Evolutionary conservation across 2,888 invertebrate genomes (phyloP).

Genomic region (Lasioglossum pauxillum): DNA sequence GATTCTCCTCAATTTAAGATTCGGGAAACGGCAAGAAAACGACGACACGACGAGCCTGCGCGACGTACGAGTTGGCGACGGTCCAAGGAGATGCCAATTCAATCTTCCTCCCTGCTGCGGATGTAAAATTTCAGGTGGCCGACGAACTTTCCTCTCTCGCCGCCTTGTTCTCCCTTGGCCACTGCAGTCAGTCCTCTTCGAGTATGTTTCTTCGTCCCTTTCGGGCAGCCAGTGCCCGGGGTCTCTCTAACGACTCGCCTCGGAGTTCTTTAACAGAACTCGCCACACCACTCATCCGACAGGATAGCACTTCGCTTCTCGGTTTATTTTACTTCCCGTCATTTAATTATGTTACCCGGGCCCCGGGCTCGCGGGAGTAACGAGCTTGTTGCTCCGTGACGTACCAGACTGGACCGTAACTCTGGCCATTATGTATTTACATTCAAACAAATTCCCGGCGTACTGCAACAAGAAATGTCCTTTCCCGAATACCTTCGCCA

Average conservation of each 20-base stretch:
- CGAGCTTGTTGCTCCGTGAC: constrained; percentile 24
- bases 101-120: constrained; percentile 75
- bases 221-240: neutral
- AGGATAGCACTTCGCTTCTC: constrained; percentile 4
- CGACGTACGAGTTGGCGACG: constrained; percentile 75
- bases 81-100: constrained; percentile 79
- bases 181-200: constrained; percentile 44
- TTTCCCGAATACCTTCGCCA: neutral
- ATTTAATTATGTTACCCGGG: constrained; percentile 27
- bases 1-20: constrained; percentile 74
- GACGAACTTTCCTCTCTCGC: constrained; percentile 72
- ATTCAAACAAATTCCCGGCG: neutral
- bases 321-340: constrained; percentile 4
- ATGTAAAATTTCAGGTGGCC: constrained; percentile 75
- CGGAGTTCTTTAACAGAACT: constrained; percentile 36
- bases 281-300: neutral
- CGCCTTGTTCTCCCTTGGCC: constrained; percentile 49
- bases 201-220: constrained; percentile 60
- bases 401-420: neutral
- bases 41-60: constrained; percentile 50
- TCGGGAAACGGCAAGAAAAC: constrained; percentile 70
- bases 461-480: neutral
- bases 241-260: constrained; percentile 31
- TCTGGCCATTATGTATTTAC: neutral
- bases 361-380: neutral